Evolutionary conservation across 23 tunicate species (phyloP).

Genomic region (Diplosoma virens): DNA sequence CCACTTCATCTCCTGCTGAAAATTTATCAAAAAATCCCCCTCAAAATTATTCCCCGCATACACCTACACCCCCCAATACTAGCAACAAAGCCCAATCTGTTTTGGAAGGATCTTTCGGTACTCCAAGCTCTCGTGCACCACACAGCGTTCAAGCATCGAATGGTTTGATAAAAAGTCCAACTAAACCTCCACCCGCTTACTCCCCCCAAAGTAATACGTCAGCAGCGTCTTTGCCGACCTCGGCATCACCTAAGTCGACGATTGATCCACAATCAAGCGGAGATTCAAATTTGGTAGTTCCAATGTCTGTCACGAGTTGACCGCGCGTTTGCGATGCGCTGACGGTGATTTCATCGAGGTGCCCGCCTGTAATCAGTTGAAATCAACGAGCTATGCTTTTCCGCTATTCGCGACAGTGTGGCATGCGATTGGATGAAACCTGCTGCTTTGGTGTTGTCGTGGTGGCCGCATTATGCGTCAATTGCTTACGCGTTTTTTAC

Average conservation of each 20-base stretch:
- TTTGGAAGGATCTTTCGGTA: no score
- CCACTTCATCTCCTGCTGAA: not conserved
- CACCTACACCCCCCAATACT: not conserved
- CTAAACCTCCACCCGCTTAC: constrained; percentile 20
- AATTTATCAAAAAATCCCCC: not conserved
- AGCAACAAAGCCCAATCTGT: not conserved
- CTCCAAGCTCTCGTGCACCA: no score
- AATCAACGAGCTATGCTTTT: no score
- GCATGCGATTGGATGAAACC: no score
- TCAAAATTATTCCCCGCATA: not conserved
- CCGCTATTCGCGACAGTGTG: no score
- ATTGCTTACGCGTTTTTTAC: no score
- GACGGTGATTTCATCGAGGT: no score
- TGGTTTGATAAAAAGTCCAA: constrained; percentile 2
- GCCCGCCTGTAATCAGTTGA: no score
- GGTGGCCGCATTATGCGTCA: no score
- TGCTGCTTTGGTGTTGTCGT: no score
- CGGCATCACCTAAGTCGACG: not conserved
- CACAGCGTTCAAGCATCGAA: no score
- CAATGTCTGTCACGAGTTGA: constrained; percentile 3
- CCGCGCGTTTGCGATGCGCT: not conserved
- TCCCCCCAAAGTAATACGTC: constrained; percentile 9
- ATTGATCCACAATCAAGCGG: constrained; percentile 6
- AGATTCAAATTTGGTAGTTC: not conserved
- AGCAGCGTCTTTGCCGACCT: not conserved